phyloP scores from a whole-genome alignment of 2,113 vertebrate species.

The Oenanthe oenanthe region DNA sequence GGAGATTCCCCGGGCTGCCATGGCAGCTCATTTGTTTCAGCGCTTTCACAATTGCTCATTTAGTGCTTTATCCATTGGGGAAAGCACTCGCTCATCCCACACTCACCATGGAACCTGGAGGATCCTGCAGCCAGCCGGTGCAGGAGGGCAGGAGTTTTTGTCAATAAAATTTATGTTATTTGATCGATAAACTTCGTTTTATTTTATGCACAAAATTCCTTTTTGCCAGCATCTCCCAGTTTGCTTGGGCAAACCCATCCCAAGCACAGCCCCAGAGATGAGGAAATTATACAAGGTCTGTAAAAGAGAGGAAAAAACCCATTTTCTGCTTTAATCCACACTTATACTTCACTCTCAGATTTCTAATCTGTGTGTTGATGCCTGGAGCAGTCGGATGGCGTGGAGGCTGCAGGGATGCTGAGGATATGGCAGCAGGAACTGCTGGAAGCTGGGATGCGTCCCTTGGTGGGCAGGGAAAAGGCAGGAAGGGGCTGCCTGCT shows the following conservation, averaged over 20 bases:
- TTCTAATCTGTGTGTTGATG: background rate
- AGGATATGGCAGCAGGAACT: accelerated
- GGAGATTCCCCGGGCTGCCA: background rate
- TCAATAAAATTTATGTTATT: background rate
- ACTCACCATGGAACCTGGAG: background rate
- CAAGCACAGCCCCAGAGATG: background rate
- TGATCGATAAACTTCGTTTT: background rate
- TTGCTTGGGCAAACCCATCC: background rate
- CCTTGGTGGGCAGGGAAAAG: background rate
- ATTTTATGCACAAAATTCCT: background rate
- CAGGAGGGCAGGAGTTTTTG: background rate
- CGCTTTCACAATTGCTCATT: background rate
- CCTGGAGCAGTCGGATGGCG: accelerated
- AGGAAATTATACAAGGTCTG: background rate
- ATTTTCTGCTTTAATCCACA: background rate
- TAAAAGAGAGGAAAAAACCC: background rate
- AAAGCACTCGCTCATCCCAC: accelerated
- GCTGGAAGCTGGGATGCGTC: background rate
- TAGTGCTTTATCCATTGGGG: background rate
- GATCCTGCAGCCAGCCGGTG: background rate
- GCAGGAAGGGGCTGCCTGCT: background rate
- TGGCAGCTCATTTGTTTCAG: background rate
- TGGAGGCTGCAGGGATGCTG: background rate
- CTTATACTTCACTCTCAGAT: background rate
- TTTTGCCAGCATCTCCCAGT: accelerated